A percentile compares a stretch with the other conserved stretches of the same genome.
phyloP scores from a whole-genome alignment of 2,113 vertebrate species.

The Pantherophis guttatus region DNA sequence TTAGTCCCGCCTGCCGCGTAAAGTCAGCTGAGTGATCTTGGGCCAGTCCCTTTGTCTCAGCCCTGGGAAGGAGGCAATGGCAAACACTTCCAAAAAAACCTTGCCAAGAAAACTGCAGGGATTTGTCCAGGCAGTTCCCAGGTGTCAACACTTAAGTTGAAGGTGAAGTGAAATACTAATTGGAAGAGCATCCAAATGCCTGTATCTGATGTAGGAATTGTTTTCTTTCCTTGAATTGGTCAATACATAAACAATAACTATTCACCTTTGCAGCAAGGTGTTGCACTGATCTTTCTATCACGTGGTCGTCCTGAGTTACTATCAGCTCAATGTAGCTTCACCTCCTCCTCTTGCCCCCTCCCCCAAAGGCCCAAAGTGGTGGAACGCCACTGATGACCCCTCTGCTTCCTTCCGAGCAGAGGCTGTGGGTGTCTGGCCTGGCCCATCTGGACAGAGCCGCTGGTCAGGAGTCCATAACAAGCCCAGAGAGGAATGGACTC shows the following conservation, averaged over 20 bases:
- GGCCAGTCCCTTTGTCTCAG: background rate
- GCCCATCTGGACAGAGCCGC: background rate
- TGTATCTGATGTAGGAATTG: background rate
- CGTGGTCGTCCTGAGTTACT: background rate
- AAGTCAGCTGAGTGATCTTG: no score
- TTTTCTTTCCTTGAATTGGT: background rate
- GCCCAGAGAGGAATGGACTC: no score
- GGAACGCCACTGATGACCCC: background rate
- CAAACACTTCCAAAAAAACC: background rate
- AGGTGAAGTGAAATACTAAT: background rate
- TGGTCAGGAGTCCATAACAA: background rate
- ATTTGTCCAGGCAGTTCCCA: no score
- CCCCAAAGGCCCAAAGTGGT: background rate
- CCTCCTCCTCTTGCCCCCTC: background rate
- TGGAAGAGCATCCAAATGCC: background rate
- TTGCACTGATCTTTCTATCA: background rate
- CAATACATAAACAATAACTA: background rate
- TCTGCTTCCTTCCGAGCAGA: background rate
- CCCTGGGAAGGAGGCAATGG: background rate
- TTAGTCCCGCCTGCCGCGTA: background rate
- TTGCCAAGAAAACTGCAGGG: background rate
- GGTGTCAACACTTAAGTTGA: background rate
- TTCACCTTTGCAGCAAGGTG: background rate
- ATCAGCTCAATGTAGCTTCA: background rate
- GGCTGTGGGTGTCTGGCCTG: background rate